Evolutionary conservation across 2,113 vertebrate genomes (phyloP).

Genomic region (Eurypyga helias): DNA sequence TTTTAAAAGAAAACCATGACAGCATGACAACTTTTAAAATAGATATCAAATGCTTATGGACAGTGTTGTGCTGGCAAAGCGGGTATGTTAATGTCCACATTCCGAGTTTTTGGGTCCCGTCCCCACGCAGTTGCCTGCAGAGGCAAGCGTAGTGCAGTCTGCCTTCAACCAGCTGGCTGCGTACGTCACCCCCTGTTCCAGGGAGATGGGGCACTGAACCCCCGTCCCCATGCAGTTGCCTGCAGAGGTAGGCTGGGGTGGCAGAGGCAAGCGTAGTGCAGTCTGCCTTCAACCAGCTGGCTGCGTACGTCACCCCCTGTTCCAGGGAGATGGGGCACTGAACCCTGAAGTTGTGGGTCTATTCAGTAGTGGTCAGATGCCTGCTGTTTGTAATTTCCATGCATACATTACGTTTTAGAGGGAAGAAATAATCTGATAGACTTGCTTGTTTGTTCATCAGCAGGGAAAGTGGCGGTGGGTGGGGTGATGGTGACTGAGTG

Average conservation of each 20-base stretch:
- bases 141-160: background rate
- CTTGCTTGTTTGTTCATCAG: background rate
- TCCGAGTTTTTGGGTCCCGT: background rate
- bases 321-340: background rate
- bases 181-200: fast-evolving
- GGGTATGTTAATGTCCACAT: background rate
- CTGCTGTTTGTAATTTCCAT: background rate
- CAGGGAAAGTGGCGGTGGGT: background rate
- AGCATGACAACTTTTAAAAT: background rate
- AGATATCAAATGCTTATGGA: background rate
- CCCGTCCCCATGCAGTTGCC: too few relatives aligned
- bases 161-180: background rate
- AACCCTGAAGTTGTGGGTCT: background rate
- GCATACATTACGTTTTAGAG: background rate
- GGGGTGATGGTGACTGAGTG: background rate
- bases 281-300: background rate
- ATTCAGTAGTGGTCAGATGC: background rate
- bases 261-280: background rate
- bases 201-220: background rate
- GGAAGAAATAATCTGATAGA: background rate
- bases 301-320: fast-evolving
- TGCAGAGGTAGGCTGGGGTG: background rate
- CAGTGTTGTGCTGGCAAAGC: background rate
- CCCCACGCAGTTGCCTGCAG: background rate
- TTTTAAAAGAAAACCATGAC: background rate